These are phyloP conservation scores for Smutsia gigantea DNA, from an alignment of 2,797 vertebrate species.

Conservation along the genomic window DNA sequence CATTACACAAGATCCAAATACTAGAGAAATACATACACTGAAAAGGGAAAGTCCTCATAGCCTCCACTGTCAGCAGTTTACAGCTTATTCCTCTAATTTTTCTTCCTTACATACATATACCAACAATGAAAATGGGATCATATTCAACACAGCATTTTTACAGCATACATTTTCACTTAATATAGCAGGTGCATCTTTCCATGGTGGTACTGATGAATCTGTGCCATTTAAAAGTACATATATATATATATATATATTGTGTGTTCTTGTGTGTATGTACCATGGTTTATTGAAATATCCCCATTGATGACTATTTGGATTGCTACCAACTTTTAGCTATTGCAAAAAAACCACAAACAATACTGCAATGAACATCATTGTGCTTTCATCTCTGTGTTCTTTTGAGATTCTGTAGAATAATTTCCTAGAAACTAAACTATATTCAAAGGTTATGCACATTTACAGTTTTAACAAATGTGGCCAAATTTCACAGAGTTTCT, in stretches of 20 bases:
- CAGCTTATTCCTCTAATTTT: background rate
- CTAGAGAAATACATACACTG: background rate
- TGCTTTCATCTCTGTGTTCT: constrained; percentile 8
- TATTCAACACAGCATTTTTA: constrained; percentile 9
- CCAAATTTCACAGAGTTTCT: constrained; percentile 22
- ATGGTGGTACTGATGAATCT: background rate
- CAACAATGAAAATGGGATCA: background rate
- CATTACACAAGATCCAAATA: background rate
- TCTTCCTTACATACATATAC: background rate
- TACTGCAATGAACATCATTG: background rate
- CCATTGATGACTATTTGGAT: constrained; percentile 22
- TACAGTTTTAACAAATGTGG: constrained; percentile 8
- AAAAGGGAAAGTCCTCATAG: constrained; percentile 12
- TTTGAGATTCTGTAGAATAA: constrained; percentile 16
- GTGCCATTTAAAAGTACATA: background rate
- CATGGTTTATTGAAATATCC: constrained; percentile 29
- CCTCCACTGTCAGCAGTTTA: background rate
- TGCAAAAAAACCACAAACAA: background rate
- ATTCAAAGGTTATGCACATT: constrained; percentile 9
- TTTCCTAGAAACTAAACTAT: constrained; percentile 8
- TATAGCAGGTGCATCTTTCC: background rate
- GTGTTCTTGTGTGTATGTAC: constrained; percentile 14
- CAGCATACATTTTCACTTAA: background rate
- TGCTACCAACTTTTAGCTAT: background rate
- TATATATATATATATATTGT: background rate